Conservation (phyloP, 2,113 vertebrate genomes). For the Labeo catla region DNA sequence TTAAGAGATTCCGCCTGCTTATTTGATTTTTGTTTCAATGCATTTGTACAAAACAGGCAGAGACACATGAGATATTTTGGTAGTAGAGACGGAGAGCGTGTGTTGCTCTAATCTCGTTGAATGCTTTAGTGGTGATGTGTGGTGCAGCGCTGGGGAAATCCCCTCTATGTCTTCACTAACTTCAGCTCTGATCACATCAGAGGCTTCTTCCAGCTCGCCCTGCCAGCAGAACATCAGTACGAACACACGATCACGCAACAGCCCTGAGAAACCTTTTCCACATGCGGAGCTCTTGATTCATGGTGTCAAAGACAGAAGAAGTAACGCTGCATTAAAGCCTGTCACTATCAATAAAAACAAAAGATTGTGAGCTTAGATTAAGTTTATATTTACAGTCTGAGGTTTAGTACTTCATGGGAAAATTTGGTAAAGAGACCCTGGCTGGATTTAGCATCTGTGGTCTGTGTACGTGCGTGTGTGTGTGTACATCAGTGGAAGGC, state of each 20-base stretch:
- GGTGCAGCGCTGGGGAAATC: slow-evolving; percentile 72
- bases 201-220: slow-evolving; percentile 37
- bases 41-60: background rate
- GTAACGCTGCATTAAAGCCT: background rate
- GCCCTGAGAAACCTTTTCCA: background rate
- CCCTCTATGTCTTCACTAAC: slow-evolving; percentile 74
- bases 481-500: background rate
- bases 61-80: background rate
- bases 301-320: background rate
- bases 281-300: background rate
- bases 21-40: background rate
- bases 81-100: background rate
- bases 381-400: background rate
- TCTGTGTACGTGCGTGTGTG: background rate
- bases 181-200: background rate
- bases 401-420: background rate
- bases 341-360: background rate
- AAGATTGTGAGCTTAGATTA: background rate
- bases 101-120: slow-evolving; percentile 62
- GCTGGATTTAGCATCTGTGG: background rate
- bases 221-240: slow-evolving; percentile 43
- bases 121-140: slow-evolving; percentile 77
- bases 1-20: background rate
- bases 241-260: slow-evolving; percentile 40
- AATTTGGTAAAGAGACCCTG: background rate